These are phyloP conservation scores for Pycnonotus jocosus DNA, from an alignment of 2,113 vertebrate species.

Conservation along the genomic window DNA sequence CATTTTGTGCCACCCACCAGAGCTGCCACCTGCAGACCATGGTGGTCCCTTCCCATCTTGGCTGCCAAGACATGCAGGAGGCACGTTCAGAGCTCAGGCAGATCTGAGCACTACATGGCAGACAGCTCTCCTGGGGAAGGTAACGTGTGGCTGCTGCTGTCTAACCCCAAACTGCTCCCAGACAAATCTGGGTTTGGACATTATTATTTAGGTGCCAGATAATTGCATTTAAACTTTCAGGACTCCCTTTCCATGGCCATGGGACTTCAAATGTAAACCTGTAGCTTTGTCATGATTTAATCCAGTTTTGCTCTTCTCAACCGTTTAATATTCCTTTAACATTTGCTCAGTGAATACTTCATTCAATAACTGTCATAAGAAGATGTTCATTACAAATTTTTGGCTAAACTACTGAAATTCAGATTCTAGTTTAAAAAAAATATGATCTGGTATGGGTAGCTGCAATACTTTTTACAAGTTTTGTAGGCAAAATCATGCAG, in stretches of 20 bases:
- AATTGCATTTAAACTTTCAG: background rate
- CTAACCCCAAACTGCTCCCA: background rate
- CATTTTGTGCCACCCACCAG: background rate
- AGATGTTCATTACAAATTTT: background rate
- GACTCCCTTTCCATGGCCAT: background rate
- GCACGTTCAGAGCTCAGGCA: background rate
- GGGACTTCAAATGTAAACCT: background rate
- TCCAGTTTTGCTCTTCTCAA: background rate
- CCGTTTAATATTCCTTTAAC: background rate
- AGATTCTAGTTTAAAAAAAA: background rate
- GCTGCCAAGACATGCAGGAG: background rate
- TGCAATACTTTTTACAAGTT: background rate
- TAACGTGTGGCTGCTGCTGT: background rate
- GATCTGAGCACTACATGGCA: background rate
- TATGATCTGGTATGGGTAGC: background rate
- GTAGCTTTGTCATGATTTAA: background rate
- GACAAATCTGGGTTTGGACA: background rate
- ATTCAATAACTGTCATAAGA: background rate
- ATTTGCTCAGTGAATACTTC: background rate
- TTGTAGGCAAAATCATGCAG: background rate
- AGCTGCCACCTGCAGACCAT: background rate
- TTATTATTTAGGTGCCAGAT: constrained; percentile 3
- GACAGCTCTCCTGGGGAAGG: background rate
- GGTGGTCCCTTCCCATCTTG: fast-evolving
- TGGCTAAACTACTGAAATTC: background rate